Conservation (phyloP, 1,140 invertebrate genomes). For the Papilio polytes region DNA sequence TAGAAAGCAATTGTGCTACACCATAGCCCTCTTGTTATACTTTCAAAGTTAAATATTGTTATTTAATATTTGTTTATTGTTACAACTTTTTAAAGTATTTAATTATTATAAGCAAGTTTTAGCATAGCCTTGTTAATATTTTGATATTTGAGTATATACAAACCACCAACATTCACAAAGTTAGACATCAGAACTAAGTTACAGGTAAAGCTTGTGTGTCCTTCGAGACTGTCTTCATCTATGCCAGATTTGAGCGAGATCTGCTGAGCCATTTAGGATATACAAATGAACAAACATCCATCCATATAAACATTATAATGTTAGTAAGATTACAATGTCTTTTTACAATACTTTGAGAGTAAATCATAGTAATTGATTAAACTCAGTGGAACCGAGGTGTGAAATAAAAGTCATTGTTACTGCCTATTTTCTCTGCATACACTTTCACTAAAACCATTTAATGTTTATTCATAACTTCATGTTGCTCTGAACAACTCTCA, state of each 20-base stretch:
- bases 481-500: not conserved
- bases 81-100: not conserved
- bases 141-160: too few relatives aligned
- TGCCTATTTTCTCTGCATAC: not conserved
- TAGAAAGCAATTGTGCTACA: constrained; percentile 35
- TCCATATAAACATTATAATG: too few relatives aligned
- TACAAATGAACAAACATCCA: too few relatives aligned
- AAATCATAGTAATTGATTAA: too few relatives aligned
- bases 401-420: not conserved
- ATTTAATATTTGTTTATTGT: not conserved
- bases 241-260: too few relatives aligned
- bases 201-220: too few relatives aligned
- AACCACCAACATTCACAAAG: too few relatives aligned
- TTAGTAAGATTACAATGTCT: too few relatives aligned
- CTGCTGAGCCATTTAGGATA: too few relatives aligned
- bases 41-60: not conserved
- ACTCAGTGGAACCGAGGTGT: not conserved
- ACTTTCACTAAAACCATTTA: constrained; percentile 18
- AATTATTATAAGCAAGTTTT: not conserved
- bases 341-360: too few relatives aligned
- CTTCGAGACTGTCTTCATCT: too few relatives aligned
- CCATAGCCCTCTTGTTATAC: constrained; percentile 31
- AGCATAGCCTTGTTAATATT: not conserved
- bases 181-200: too few relatives aligned
- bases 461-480: constrained; percentile 13